These are phyloP conservation scores for Euzetes globulus DNA, from an alignment of 2,888 invertebrate genomes.

Conservation along the genomic window DNA sequence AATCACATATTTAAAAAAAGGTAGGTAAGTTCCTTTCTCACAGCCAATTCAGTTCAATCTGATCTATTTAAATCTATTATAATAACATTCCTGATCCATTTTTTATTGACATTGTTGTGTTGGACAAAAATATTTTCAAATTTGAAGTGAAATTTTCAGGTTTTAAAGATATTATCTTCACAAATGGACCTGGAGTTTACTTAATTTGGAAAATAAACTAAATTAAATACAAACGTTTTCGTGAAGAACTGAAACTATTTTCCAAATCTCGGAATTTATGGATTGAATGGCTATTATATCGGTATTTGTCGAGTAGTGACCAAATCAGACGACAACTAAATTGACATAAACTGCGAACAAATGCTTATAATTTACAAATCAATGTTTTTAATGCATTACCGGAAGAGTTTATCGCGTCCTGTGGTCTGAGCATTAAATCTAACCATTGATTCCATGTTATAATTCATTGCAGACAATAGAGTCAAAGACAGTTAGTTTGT, in stretches of 20 bases:
- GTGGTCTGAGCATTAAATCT: constrained; percentile 39
- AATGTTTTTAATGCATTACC: constrained; percentile 35
- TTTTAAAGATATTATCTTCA: no score
- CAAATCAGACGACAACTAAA: constrained; percentile 71
- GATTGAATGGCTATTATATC: constrained; percentile 58
- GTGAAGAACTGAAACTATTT: constrained; percentile 70
- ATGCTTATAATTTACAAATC: constrained; percentile 24
- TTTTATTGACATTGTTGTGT: no score
- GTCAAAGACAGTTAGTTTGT: no score
- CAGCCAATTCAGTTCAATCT: no score
- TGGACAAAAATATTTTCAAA: no score
- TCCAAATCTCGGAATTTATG: constrained; percentile 72
- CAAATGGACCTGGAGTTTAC: no score
- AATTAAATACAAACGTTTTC: constrained; percentile 63
- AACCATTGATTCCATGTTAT: constrained; percentile 38
- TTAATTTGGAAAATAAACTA: background rate
- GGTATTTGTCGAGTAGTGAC: constrained; percentile 62
- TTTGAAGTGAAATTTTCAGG: no score
- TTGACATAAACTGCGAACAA: constrained; percentile 68
- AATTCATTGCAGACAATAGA: background rate
- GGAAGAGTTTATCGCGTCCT: constrained; percentile 40
- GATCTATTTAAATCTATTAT: no score
- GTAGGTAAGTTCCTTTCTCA: no score
- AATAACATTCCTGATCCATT: no score
- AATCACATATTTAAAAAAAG: no score